Percentiles rank a stretch among this genome's conserved stretches.
phyloP scores from a whole-genome alignment of 1,140 invertebrate genomes.

The Drosophila micromelanica region DNA sequence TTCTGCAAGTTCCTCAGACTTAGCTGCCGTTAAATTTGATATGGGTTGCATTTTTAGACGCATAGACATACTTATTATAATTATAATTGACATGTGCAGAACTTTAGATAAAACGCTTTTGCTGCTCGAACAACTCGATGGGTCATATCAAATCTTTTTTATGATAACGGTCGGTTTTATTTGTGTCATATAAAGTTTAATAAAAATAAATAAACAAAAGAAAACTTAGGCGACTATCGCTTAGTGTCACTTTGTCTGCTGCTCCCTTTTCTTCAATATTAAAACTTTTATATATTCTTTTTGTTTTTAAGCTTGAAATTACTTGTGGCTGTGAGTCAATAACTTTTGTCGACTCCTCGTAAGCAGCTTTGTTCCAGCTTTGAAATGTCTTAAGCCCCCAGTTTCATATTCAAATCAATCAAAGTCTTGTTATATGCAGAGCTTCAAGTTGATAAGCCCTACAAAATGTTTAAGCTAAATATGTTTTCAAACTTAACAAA shows the following conservation, averaged over 20 bases:
- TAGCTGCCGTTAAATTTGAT: constrained; percentile 43
- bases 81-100: constrained; percentile 68
- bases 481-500: constrained; percentile 8
- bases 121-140: constrained; percentile 1
- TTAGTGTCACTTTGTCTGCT: constrained; percentile 39
- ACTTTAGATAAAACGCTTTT: constrained; percentile 9
- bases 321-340: background rate
- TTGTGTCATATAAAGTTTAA: constrained; percentile 57
- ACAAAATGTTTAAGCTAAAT: constrained; percentile 4
- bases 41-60: constrained; percentile 40
- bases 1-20: background rate
- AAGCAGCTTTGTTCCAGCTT: constrained; percentile 15
- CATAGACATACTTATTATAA: constrained; percentile 41
- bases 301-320: constrained; percentile 8
- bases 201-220: constrained; percentile 44
- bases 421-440: background rate
- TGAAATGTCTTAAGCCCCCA: constrained; percentile 19
- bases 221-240: constrained; percentile 8
- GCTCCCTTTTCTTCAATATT: constrained; percentile 27
- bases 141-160: constrained; percentile 25
- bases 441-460: constrained; percentile 15
- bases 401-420: constrained; percentile 12
- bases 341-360: constrained; percentile 9
- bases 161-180: constrained; percentile 61
- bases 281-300: constrained; percentile 11